phyloP scores from a whole-genome alignment of 1,140 invertebrate species.

The Neodiprion pinetum region DNA sequence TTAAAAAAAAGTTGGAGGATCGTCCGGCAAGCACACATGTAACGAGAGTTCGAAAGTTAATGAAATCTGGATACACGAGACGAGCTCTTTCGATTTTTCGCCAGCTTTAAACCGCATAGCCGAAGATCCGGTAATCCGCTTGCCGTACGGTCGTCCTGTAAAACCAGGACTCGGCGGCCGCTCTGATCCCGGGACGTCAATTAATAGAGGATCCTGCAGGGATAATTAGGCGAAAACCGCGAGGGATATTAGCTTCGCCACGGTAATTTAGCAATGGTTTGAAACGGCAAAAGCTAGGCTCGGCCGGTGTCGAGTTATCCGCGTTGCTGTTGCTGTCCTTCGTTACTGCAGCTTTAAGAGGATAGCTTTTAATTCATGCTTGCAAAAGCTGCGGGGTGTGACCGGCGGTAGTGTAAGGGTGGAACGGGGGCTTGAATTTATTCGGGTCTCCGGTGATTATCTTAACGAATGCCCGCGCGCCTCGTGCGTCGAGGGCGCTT shows the following conservation, averaged over 20 bases:
- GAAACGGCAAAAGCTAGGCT: constrained; percentile 28
- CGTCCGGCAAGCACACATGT: too few species aligned
- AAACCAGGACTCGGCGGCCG: neutral
- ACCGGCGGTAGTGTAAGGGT: too few species aligned
- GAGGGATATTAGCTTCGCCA: constrained; percentile 27
- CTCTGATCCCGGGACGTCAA: neutral
- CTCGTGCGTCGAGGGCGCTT: constrained; percentile 14
- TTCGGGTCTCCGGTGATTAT: constrained; percentile 44
- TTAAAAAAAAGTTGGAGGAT: too few species aligned
- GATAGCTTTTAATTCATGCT: too few species aligned
- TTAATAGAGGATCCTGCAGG: constrained; percentile 6
- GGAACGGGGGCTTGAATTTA: constrained; percentile 35
- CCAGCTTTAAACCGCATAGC: too few species aligned
- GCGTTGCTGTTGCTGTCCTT: neutral
- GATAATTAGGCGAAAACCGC: constrained; percentile 47
- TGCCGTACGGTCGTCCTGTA: neutral
- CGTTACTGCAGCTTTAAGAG: too few species aligned
- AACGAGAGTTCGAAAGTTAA: too few species aligned
- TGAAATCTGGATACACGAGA: too few species aligned
- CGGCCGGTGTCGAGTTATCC: neutral
- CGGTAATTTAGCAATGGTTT: constrained; percentile 31
- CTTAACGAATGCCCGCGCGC: constrained; percentile 36
- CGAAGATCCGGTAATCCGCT: too few species aligned
- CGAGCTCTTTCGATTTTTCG: too few species aligned
- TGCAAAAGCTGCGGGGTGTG: too few species aligned